phyloP scores from a whole-genome alignment of 2,888 invertebrate genomes.

The Pegoplata infirma region DNA sequence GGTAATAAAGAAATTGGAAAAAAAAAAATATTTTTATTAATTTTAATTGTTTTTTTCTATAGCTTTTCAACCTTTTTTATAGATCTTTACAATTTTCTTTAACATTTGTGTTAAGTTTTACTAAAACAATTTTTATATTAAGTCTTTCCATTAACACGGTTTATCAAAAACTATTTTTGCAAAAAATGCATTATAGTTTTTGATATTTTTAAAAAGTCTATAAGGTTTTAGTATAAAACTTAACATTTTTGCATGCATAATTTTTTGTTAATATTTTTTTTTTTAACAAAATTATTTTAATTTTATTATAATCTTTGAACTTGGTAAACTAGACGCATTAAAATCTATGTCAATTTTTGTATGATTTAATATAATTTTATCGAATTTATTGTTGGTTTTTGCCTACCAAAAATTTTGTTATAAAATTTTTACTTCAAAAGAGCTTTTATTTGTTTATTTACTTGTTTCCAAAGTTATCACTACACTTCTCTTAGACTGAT shows the following conservation, averaged over 20 bases:
- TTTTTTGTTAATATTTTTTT: conserved; percentile 5
- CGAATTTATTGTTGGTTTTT: not conserved
- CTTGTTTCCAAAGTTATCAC: conserved; percentile 42
- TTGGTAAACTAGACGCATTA: conserved; percentile 12
- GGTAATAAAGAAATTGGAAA: conserved; percentile 3
- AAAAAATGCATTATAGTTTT: conserved; percentile 9
- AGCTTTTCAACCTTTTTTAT: conserved; percentile 3
- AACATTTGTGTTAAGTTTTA: conserved; percentile 58
- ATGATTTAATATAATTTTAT: not conserved
- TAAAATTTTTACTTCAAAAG: conserved; percentile 8
- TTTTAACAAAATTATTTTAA: conserved; percentile 17
- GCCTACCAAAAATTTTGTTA: not conserved
- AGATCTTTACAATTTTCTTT: conserved; percentile 52
- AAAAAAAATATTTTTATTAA: conserved; percentile 16
- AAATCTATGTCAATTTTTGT: conserved; percentile 16
- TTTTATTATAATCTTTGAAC: conserved; percentile 11
- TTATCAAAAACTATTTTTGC: conserved; percentile 51
- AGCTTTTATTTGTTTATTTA: conserved; percentile 34
- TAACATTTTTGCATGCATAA: not conserved
- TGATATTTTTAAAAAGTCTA: not conserved
- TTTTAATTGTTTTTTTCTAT: not conserved
- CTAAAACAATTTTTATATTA: conserved; percentile 71
- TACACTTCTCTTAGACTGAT: conserved; percentile 27
- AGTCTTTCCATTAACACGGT: conserved; percentile 70
- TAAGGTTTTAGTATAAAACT: not conserved